phyloP scores from a whole-genome alignment of 2,113 vertebrate species.

The Eulemur rufifrons region DNA sequence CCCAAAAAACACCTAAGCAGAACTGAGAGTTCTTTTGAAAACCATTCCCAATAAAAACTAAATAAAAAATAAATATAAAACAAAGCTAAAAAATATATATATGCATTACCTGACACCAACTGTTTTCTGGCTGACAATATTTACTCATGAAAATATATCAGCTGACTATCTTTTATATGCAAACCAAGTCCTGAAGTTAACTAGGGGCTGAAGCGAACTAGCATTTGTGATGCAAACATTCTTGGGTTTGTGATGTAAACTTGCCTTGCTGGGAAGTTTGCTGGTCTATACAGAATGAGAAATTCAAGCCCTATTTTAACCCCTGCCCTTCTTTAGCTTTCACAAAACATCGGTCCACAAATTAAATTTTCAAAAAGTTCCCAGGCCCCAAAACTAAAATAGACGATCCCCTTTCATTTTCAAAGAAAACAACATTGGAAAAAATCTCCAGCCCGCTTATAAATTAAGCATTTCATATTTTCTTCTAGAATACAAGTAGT shows the following conservation, averaged over 20 bases:
- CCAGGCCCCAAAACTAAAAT: conserved; percentile 85
- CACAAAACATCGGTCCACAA: conserved; percentile 96
- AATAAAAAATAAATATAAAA: conserved; percentile 87
- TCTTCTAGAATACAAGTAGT: conserved; percentile 92
- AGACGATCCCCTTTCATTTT: conserved; percentile 90
- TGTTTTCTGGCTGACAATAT: conserved; percentile 83
- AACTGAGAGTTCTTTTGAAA: conserved; percentile 82
- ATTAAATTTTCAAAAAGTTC: conserved; percentile 89
- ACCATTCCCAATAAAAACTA: conserved; percentile 85
- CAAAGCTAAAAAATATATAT: conserved; percentile 76
- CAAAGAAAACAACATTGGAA: conserved; percentile 89
- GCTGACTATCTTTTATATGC: conserved; percentile 84
- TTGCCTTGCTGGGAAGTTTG: conserved; percentile 84
- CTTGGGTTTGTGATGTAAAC: conserved; percentile 82
- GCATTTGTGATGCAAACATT: conserved; percentile 78
- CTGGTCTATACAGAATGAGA: conserved; percentile 85
- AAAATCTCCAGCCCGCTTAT: conserved; percentile 90
- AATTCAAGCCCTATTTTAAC: conserved; percentile 85
- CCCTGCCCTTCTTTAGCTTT: conserved; percentile 84
- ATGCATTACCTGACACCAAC: conserved; percentile 85
- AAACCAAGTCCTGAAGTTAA: conserved; percentile 88
- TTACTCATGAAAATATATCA: conserved; percentile 84
- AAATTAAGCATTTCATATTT: conserved; percentile 93
- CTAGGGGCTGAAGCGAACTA: conserved; percentile 86
- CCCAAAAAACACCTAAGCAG: conserved; percentile 85